These are phyloP conservation scores for Tetraodon nigroviridis DNA, from an alignment of 2,113 vertebrate genomes.

Conservation along the genomic window DNA sequence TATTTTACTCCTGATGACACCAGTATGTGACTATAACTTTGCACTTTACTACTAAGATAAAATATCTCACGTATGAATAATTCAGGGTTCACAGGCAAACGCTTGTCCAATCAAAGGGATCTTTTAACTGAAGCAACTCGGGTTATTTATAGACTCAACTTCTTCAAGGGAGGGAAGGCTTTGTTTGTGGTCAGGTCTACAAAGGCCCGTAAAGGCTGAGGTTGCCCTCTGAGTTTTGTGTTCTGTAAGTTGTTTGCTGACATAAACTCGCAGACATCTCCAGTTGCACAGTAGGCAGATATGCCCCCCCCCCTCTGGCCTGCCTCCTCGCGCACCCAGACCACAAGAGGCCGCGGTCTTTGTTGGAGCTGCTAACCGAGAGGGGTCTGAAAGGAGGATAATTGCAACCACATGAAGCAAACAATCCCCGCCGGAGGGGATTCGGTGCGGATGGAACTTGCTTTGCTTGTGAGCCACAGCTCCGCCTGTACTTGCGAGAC, in stretches of 20 bases:
- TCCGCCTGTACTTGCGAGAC: no score
- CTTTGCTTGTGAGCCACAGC: neutral
- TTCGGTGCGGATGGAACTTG: slow-evolving; percentile 16
- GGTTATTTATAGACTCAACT: neutral
- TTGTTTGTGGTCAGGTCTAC: neutral
- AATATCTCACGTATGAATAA: no score
- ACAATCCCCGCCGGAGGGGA: slow-evolving; percentile 43
- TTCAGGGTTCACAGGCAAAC: no score
- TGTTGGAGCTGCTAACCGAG: slow-evolving; percentile 55
- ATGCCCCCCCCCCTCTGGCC: neutral
- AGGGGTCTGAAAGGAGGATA: slow-evolving; percentile 62
- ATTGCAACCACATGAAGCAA: slow-evolving; percentile 68
- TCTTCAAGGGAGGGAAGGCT: neutral
- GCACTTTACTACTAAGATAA: no score
- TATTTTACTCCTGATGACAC: neutral
- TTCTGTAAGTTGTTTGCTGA: slow-evolving; percentile 38
- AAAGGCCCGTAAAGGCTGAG: slow-evolving; percentile 11
- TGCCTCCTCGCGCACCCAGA: slow-evolving; percentile 21
- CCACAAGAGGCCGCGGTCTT: slow-evolving; percentile 52
- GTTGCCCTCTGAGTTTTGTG: slow-evolving; percentile 25
- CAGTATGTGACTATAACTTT: neutral
- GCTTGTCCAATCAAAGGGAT: no score
- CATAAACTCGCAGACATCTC: slow-evolving; percentile 27
- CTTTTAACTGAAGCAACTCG: neutral
- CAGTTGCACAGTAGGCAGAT: slow-evolving; percentile 37